Conservation (phyloP, 2,888 invertebrate species). For the Drosophila maculinotata region DNA sequence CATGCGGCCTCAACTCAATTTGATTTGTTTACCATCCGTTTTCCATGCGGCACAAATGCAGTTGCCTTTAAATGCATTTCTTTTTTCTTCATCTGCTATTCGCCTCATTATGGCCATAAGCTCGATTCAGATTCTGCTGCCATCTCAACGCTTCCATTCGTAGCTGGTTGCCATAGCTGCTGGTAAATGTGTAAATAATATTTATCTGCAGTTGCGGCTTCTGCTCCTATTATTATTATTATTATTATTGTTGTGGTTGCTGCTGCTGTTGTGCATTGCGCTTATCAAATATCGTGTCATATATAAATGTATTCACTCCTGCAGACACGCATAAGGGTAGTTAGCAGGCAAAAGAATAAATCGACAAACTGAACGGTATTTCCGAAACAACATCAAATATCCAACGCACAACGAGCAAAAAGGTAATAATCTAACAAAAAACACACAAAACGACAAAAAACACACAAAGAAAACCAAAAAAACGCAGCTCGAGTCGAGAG, state of each 20-base stretch:
- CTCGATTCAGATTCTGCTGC: not conserved
- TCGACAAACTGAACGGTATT: constrained; percentile 59
- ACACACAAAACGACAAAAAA: constrained; percentile 7
- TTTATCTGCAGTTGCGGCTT: constrained; percentile 36
- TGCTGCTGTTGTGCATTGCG: constrained; percentile 32
- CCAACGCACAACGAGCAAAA: constrained; percentile 55
- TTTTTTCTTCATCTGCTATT: not conserved
- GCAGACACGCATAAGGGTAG: constrained; percentile 71
- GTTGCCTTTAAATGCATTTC: constrained; percentile 41
- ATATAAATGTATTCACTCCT: constrained; percentile 55
- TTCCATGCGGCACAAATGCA: constrained; percentile 16
- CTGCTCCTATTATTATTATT: too few relatives aligned
- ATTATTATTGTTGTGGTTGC: not conserved
- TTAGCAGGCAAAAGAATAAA: constrained; percentile 54
- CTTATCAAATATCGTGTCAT: constrained; percentile 65
- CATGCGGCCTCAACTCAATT: constrained; percentile 9
- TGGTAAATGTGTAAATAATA: constrained; percentile 53
- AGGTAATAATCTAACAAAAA: constrained; percentile 61
- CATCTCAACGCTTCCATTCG: not conserved
- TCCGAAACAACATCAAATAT: constrained; percentile 52
- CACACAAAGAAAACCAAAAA: not conserved
- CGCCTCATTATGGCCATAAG: constrained; percentile 30
- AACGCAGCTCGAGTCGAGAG: not conserved
- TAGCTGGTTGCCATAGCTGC: constrained; percentile 24
- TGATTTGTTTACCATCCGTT: constrained; percentile 32